phyloP scores from a whole-genome alignment of 1,140 invertebrate genomes.

The Neocloeon triangulifer region DNA sequence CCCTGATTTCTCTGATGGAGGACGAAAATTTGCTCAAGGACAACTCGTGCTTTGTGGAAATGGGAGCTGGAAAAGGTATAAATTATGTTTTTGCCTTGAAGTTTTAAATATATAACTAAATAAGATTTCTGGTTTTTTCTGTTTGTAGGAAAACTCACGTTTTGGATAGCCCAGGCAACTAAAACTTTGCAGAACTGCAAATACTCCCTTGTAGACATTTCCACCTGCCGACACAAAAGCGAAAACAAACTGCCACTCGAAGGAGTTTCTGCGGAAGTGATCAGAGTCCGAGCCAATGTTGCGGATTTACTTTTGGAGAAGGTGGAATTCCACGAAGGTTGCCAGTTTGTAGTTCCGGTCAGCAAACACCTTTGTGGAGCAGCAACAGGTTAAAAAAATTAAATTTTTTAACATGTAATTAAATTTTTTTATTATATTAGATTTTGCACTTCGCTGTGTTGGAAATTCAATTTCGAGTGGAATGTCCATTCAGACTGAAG shows the following conservation, averaged over 20 bases:
- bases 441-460: conserved; percentile 46
- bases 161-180: background rate
- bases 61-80: conserved; percentile 75
- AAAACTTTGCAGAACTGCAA: background rate
- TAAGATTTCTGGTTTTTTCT: no score
- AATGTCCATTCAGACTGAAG: conserved; percentile 20
- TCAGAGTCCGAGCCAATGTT: background rate
- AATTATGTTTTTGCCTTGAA: no score
- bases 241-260: conserved; percentile 5
- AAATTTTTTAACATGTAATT: conserved; percentile 4
- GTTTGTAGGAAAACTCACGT: background rate
- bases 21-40: conserved; percentile 23
- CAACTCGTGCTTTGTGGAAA: conserved; percentile 51
- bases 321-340: background rate
- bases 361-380: conserved; percentile 72
- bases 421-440: conserved; percentile 18
- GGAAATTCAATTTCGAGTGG: conserved; percentile 16
- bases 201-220: background rate
- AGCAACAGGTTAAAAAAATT: conserved; percentile 38
- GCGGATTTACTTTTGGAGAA: background rate
- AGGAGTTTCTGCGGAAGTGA: background rate
- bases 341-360: conserved; percentile 33
- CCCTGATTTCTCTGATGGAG: conserved; percentile 36
- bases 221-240: conserved; percentile 5
- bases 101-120: no score